phyloP scores from a whole-genome alignment of 2,797 vertebrate species.

The Bucorvus abyssinicus region DNA sequence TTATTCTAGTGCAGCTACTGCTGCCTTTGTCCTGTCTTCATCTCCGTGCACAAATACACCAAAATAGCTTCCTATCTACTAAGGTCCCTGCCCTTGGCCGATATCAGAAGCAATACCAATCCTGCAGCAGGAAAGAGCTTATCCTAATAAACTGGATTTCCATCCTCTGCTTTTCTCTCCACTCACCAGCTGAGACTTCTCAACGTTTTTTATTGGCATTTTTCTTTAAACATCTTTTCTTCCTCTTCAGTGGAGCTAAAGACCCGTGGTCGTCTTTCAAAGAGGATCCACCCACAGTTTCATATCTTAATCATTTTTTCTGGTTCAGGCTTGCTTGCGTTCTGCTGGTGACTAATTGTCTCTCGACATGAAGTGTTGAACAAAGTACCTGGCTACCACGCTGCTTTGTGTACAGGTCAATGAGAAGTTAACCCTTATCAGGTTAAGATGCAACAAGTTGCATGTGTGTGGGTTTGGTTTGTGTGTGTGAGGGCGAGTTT shows the following conservation, averaged over 20 bases:
- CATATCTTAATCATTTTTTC: not conserved
- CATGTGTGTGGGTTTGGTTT: not conserved
- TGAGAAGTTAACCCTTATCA: not conserved
- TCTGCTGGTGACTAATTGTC: constrained; percentile 18
- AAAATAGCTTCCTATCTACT: not conserved
- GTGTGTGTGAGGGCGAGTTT: not conserved
- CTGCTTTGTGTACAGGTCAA: not conserved
- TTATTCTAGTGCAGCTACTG: not conserved
- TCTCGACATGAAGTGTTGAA: not conserved
- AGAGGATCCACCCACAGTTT: constrained; percentile 2
- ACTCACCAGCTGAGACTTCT: not conserved
- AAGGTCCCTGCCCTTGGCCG: not conserved
- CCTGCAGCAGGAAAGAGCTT: not conserved
- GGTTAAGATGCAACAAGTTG: not conserved
- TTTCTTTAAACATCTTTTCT: constrained; percentile 20
- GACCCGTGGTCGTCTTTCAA: constrained; percentile 7
- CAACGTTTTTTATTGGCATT: constrained; percentile 23
- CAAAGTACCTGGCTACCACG: constrained; percentile 4
- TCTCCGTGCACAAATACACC: not conserved
- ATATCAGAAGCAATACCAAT: not conserved
- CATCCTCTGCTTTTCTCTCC: not conserved
- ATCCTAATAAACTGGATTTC: constrained; percentile 29
- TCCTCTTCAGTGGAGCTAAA: constrained; percentile 14
- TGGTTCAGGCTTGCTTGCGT: not conserved
- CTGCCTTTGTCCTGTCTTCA: not conserved